Evolutionary conservation across 2,888 invertebrate species (phyloP).

Genomic region (Lasioglossum calceatum): DNA sequence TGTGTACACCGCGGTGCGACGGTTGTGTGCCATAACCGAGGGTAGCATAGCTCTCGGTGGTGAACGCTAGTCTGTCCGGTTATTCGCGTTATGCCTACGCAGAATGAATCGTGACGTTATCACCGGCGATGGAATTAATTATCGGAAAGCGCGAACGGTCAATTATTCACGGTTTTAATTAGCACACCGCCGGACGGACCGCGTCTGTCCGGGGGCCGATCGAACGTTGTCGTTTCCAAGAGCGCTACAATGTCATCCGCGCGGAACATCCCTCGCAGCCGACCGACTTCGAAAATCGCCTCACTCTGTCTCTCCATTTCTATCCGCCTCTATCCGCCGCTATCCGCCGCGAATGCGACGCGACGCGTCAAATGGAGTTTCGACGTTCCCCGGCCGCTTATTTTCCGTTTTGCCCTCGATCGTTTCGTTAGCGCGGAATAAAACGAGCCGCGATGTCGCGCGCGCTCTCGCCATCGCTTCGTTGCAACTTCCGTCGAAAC

Average conservation of each 20-base stretch:
- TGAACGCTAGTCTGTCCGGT: background rate
- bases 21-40: background rate
- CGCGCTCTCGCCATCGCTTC: constrained; percentile 30
- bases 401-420: constrained; percentile 25
- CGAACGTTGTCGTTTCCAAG: constrained; percentile 55
- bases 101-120: constrained; percentile 72
- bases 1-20: background rate
- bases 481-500: constrained; percentile 50
- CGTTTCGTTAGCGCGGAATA: constrained; percentile 35
- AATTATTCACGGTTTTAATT: constrained; percentile 78
- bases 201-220: constrained; percentile 40
- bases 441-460: constrained; percentile 40
- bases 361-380: constrained; percentile 34
- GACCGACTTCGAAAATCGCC: constrained; percentile 3
- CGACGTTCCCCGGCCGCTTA: constrained; percentile 25
- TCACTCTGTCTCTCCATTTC: background rate
- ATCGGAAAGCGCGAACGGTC: constrained; percentile 71
- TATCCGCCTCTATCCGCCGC: background rate
- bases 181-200: constrained; percentile 55
- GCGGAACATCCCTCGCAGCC: constrained; percentile 28
- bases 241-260: constrained; percentile 35
- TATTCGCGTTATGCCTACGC: constrained; percentile 53
- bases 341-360: constrained; percentile 5
- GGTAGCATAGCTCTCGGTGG: background rate
- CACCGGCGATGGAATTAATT: constrained; percentile 75